Evolutionary conservation across 2,113 vertebrate species (phyloP).

Genomic region (Orcinus orca): DNA sequence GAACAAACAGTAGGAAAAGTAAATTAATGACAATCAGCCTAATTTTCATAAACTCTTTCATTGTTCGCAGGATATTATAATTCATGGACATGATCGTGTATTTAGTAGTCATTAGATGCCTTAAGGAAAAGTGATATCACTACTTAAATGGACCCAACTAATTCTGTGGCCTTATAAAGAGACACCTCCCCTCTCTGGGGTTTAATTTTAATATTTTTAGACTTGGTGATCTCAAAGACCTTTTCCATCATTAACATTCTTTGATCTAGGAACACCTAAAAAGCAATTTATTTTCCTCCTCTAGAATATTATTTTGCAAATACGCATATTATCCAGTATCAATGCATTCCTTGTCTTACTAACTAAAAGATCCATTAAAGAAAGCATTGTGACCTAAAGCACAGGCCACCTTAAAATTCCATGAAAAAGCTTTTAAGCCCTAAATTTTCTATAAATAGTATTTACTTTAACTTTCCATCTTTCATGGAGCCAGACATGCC

Average conservation of each 20-base stretch:
- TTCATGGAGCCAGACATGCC: conserved; percentile 60
- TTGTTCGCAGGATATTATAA: conserved; percentile 48
- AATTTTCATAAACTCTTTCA: conserved; percentile 62
- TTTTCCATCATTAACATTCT: conserved; percentile 21
- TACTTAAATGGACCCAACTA: neutral
- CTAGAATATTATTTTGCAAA: neutral
- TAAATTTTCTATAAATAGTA: conserved; percentile 52
- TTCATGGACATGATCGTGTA: conserved; percentile 59
- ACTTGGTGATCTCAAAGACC: neutral
- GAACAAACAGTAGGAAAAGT: conserved; percentile 66
- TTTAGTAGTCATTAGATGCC: neutral
- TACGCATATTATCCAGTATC: neutral
- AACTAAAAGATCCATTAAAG: conserved; percentile 26
- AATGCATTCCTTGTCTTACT: conserved; percentile 24
- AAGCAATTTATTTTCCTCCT: neutral
- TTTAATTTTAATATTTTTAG: neutral
- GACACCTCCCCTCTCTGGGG: neutral
- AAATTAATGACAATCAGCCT: conserved; percentile 62
- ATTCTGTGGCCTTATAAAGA: neutral
- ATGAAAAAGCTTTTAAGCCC: conserved; percentile 58
- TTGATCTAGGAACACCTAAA: conserved; percentile 18
- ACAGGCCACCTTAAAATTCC: conserved; percentile 37
- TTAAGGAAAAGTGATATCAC: conserved; percentile 63
- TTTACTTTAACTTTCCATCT: conserved; percentile 68
- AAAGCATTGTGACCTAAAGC: conserved; percentile 26